Base-by-base conservation (phyloP, 1,140 invertebrate species). In the Drosophila tani region DNA sequence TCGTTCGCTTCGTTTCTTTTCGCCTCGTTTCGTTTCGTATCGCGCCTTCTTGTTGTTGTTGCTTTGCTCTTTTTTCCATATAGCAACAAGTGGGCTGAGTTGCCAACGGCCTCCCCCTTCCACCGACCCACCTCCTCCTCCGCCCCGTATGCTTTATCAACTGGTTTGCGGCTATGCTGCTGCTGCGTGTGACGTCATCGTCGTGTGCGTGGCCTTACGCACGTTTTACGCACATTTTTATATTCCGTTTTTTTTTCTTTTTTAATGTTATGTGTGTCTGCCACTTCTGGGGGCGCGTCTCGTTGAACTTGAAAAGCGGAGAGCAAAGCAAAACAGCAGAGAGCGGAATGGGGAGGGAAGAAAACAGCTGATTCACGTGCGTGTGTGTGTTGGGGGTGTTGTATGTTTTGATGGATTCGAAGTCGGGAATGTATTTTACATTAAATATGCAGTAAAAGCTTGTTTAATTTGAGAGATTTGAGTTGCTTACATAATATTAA, bases 251-350 rank as follows among this genome's bases (percentile, higher is more conserved):
- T 53, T 8, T 49, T n/a, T 2, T 27, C n/a, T 29, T 50, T 29
- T 51, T 32, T 4, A 7, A 15, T 55, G 32, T 21, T 55, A 21
- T 79, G 40, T 21, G 51, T 59, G 40, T 60, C 49, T 66, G 9
- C 15, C 43, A 19, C 27, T 69, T 80, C 60, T 76, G 81, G 81
- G 82, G 81, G 81, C 81, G 78, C 78, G 82, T 85, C 82, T 64
- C 75, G 53, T 76, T 67, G 81, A 84, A 65, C 75, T 55, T 38
- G 59, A 76, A 66, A 68, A 56, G 59, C 57, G 3, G 29, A 35
- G 43, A 63, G 58, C 41, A 64, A 67, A 64, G 41, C 58, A 47
- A 47, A 66, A 29, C 15, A 60, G 7, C 2, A 15, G 40, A 45
- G 15, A n/a, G 8, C 17, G 38, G n/a, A 27, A 3, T 21, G 59